A percentile compares a stretch with the other conserved stretches of the same genome.
Evolutionary conservation across 2,888 invertebrate species (phyloP).

Genomic region (Tupiocoris notatus): DNA sequence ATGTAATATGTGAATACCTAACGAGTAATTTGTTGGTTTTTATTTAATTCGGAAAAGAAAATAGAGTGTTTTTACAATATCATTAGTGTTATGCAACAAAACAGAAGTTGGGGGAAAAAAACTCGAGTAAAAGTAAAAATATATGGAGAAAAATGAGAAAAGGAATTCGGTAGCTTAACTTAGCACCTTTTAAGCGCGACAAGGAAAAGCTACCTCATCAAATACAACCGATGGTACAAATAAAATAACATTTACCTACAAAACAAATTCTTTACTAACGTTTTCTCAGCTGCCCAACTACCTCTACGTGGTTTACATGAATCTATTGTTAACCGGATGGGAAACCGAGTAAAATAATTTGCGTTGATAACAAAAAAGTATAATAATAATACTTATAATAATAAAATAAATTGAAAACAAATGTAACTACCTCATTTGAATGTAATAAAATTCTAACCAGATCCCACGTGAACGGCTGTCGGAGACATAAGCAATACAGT

Average conservation of each 20-base stretch:
- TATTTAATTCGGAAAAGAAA: slow-evolving; percentile 19
- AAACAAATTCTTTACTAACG: slow-evolving; percentile 20
- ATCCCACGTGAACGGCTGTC: slow-evolving; percentile 9
- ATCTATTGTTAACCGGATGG: not conserved
- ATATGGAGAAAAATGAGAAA: slow-evolving; percentile 3
- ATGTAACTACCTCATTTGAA: slow-evolving; percentile 41
- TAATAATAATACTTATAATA: too few species aligned
- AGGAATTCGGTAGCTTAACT: slow-evolving; percentile 35
- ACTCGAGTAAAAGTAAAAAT: not conserved
- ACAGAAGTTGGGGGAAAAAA: slow-evolving; percentile 28
- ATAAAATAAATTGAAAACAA: too few species aligned
- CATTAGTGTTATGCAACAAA: slow-evolving; percentile 43
- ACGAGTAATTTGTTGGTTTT: slow-evolving; percentile 28
- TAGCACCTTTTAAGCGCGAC: slow-evolving; percentile 37
- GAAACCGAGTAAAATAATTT: not conserved
- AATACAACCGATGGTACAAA: slow-evolving; percentile 38
- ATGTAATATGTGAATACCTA: slow-evolving; percentile 7
- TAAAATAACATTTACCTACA: slow-evolving; percentile 26
- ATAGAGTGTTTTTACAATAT: slow-evolving; percentile 43
- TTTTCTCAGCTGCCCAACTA: slow-evolving; percentile 44
- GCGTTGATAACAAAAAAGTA: not conserved
- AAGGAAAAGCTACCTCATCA: slow-evolving; percentile 44
- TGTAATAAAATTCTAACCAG: slow-evolving; percentile 30
- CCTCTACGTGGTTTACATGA: slow-evolving; percentile 41
- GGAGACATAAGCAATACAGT: not conserved